These are phyloP conservation scores for Cyanoderma ruficeps DNA, from an alignment of 2,113 vertebrate genomes.

Conservation along the genomic window DNA sequence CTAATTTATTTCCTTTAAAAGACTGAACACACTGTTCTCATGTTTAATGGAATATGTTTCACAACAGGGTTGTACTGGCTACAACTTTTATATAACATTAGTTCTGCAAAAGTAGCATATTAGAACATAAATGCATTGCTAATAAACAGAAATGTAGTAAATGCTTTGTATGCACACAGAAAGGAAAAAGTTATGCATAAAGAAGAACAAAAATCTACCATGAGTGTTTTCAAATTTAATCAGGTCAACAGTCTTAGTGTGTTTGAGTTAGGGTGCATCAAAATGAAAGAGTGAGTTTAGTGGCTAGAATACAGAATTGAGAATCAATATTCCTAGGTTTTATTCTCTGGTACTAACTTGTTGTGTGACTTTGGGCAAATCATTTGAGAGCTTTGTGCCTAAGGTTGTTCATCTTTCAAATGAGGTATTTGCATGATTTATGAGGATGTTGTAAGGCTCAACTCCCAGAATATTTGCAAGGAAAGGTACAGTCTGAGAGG, in stretches of 20 bases:
- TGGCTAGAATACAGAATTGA: not conserved
- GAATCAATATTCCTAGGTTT: not conserved
- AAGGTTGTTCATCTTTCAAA: constrained; percentile 8
- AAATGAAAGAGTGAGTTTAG: not conserved
- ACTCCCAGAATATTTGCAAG: not conserved
- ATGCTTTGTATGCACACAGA: not conserved
- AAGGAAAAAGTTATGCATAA: not conserved
- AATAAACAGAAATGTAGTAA: not conserved
- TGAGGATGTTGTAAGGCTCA: not conserved
- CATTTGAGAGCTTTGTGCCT: not conserved
- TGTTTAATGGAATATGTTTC: not conserved
- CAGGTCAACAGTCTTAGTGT: not conserved
- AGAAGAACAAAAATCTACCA: not conserved
- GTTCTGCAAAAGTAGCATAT: not conserved
- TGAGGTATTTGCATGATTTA: constrained; percentile 26
- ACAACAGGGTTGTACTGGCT: not conserved
- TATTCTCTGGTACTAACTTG: not conserved
- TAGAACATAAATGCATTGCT: not conserved
- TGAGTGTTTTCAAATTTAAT: constrained; percentile 10
- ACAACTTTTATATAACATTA: not conserved
- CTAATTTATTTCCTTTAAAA: not conserved
- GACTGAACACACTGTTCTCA: not conserved
- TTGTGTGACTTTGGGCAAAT: not conserved
- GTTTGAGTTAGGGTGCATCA: not conserved
- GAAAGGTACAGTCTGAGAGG: not conserved